Percentiles rank a stretch among this genome's conserved stretches.
These are phyloP conservation scores for Meiosimyza platycephala DNA, from an alignment of 2,888 invertebrate species.

Conservation along the genomic window DNA sequence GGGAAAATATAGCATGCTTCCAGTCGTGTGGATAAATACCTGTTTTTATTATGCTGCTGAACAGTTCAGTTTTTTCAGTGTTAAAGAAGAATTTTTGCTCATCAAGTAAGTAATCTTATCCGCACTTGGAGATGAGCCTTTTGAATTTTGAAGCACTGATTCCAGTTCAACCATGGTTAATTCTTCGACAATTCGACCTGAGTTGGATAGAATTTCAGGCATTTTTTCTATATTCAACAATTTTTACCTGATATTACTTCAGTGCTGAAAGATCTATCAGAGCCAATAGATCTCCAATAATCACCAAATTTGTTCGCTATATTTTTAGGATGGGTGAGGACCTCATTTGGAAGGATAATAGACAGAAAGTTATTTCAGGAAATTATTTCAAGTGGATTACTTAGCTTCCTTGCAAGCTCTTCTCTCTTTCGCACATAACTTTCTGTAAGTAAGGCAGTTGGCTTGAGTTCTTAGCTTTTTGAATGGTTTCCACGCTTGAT, in stretches of 20 bases:
- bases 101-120: conserved; percentile 25
- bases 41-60: conserved; percentile 16
- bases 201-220: background rate
- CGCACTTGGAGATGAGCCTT: conserved; percentile 16
- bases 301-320: background rate
- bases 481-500: too few species aligned
- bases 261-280: background rate
- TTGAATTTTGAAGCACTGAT: background rate
- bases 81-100: conserved; percentile 4
- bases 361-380: background rate
- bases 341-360: background rate
- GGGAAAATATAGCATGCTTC: conserved; percentile 9
- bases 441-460: too few species aligned
- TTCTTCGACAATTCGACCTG: background rate
- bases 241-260: background rate
- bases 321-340: background rate
- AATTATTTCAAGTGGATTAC: background rate
- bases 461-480: too few species aligned
- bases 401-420: background rate
- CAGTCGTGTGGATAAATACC: conserved; percentile 35
- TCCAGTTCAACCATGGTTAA: conserved; percentile 4
- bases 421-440: too few species aligned
- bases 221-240: background rate
- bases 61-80: conserved; percentile 4
- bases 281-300: background rate